Conservation (phyloP, 2,113 vertebrate genomes). For the Lota lota region DNA sequence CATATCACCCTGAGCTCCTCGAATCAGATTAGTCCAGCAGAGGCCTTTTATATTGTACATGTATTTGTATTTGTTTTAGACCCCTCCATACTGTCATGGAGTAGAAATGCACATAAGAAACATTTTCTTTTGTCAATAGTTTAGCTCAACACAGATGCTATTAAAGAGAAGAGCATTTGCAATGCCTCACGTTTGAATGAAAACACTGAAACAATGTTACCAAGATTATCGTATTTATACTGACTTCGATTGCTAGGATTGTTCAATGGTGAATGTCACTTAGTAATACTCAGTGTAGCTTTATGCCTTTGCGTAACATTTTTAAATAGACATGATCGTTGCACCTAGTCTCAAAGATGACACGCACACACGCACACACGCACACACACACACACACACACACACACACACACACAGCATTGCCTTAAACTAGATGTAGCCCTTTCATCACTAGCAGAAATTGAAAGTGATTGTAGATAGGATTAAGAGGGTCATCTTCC, state of each 20-base stretch:
- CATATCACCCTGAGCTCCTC: slow-evolving; percentile 11
- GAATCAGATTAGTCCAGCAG: slow-evolving; percentile 30
- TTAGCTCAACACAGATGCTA: slow-evolving; percentile 23
- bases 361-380: too few species aligned
- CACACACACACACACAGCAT: slow-evolving; percentile 33
- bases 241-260: background rate
- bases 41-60: slow-evolving; percentile 37
- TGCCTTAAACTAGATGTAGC: slow-evolving; percentile 57
- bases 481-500: slow-evolving; percentile 21
- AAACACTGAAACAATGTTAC: slow-evolving; percentile 30
- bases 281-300: background rate
- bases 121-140: slow-evolving; percentile 25
- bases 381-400: slow-evolving; percentile 9
- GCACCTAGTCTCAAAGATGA: background rate
- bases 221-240: slow-evolving; percentile 30
- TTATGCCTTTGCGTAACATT: slow-evolving; percentile 3
- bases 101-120: slow-evolving; percentile 47
- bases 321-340: background rate
- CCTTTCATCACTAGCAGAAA: slow-evolving; percentile 22
- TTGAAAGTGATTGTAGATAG: background rate
- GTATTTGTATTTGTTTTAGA: slow-evolving; percentile 45
- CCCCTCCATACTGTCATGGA: slow-evolving; percentile 55
- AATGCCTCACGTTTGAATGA: slow-evolving; percentile 10
- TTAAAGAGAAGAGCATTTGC: slow-evolving; percentile 11
- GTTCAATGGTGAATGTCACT: slow-evolving; percentile 38